These are phyloP conservation scores for Enteromius thamalakanensis DNA, from an alignment of 2,797 vertebrate species.

Conservation along the genomic window DNA sequence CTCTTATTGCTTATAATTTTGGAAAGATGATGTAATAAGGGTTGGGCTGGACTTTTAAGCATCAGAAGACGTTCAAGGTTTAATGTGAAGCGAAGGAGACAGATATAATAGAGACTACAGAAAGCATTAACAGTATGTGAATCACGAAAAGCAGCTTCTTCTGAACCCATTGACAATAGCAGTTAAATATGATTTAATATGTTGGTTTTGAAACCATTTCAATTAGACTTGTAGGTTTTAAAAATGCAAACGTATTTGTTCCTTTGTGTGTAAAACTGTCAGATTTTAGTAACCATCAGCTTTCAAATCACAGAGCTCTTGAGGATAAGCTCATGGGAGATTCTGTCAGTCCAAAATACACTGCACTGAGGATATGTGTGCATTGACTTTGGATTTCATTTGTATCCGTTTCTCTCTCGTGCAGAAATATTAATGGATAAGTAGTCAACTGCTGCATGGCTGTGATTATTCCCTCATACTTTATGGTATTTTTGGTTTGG, in stretches of 20 bases:
- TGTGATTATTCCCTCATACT: slow-evolving; percentile 33
- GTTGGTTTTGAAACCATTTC: neutral
- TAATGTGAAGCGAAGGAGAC: neutral
- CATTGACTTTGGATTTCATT: slow-evolving; percentile 40
- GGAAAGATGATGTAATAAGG: slow-evolving; percentile 36
- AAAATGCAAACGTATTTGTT: neutral
- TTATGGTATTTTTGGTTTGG: slow-evolving; percentile 31
- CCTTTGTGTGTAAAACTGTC: neutral
- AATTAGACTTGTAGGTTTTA: neutral
- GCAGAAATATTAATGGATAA: slow-evolving; percentile 33
- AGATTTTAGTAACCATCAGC: slow-evolving; percentile 5
- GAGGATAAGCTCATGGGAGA: slow-evolving; percentile 12
- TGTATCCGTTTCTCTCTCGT: slow-evolving; percentile 18
- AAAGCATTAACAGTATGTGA: slow-evolving; percentile 10
- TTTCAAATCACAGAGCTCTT: slow-evolving; percentile 3
- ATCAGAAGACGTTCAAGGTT: neutral
- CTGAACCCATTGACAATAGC: slow-evolving; percentile 19
- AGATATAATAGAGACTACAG: neutral
- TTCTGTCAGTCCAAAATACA: slow-evolving; percentile 20
- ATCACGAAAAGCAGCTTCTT: neutral
- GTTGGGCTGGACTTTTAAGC: slow-evolving; percentile 6
- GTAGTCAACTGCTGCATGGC: slow-evolving; percentile 14
- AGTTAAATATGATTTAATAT: neutral
- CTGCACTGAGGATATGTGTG: neutral
- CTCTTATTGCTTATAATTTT: slow-evolving; percentile 23